Base-by-base conservation (phyloP, 1,140 invertebrate species). In the Drosophila kikkawai region DNA sequence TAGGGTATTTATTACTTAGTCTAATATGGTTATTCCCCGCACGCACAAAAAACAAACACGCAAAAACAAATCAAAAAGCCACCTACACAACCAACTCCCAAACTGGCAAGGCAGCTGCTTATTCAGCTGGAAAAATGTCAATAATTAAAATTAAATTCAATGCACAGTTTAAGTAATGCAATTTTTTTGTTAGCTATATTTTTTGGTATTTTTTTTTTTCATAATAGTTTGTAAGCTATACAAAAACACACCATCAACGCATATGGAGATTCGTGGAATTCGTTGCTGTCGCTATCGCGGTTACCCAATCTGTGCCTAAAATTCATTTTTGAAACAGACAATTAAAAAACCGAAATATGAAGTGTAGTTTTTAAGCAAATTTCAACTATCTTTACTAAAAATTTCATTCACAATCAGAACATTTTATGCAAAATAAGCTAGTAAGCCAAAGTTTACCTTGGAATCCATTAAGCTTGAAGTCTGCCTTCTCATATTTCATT, bases 211-310 rank as follows among this genome's bases (percentile, higher is more conserved):
- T 55, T 39, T 47, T 19, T n/a, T 63, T 64, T 39, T 41, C n/a
- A 12, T 6, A 22, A 22, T 77, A 68, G 37, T 37, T 55, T 34
- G 19, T 76, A 76, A 76, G 48, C 34, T 60, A 50, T 36, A 22
- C 34, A 67, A 51, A 53, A n/a, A 36, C 42, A 59, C 26, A 42
- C 65, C 74, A 70, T 80, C 75, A 80, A 81, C 64, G 80, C 79
- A 91, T 91, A 91, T 88, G 84, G 76, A 81, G 68, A 86, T 87
- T 91, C 86, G 91, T 91, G 91, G 82, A 92, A 92, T 91, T 48
- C 47, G 90, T 91, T 91, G 84, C 85, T 91, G 90, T 93, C 92
- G 92, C 92, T 93, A 93, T 93, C 92, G 92, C 92, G 92, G 92
- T 93, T 83, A 91, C 92, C 92, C 92, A 93, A 93, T 93, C 92